Percentiles rank a stretch among this genome's conserved stretches.
Evolutionary conservation across 2,888 invertebrate species (phyloP).

Genomic region (Phortica okadai): DNA sequence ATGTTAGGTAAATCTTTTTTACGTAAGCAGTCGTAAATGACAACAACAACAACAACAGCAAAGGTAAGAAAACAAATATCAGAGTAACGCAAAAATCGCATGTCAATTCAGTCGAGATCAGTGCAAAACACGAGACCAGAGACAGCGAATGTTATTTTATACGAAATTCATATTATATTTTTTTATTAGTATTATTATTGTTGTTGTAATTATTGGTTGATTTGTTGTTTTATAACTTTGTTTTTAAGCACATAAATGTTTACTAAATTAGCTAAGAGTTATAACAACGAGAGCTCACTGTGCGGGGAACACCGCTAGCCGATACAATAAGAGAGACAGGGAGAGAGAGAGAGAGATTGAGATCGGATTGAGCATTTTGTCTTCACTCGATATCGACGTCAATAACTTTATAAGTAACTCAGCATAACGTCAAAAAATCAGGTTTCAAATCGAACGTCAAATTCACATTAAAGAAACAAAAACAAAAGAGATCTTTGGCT

Average conservation of each 20-base stretch:
- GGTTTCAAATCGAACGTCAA: no score
- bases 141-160: neutral
- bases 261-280: neutral
- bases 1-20: neutral
- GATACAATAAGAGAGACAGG: no score
- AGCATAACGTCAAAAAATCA: neutral
- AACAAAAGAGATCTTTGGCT: no score
- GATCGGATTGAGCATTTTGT: neutral
- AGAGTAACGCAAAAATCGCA: slow-evolving; percentile 3
- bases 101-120: slow-evolving; percentile 19
- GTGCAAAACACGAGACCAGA: slow-evolving; percentile 15
- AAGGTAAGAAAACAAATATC: neutral
- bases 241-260: slow-evolving; percentile 2
- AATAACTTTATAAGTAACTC: slow-evolving; percentile 1
- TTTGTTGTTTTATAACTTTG: slow-evolving; percentile 22
- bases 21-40: slow-evolving; percentile 17
- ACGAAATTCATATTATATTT: neutral
- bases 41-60: neutral
- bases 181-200: neutral
- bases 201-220: neutral
- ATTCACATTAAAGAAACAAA: no score
- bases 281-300: no score
- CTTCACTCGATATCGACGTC: neutral
- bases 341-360: no score
- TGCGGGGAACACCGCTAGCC: no score